Evolutionary conservation across 2,797 vertebrate species (phyloP), one percentile per base, ranked within the genome.

Genomic region (Sebastes hubbsi): DNA sequence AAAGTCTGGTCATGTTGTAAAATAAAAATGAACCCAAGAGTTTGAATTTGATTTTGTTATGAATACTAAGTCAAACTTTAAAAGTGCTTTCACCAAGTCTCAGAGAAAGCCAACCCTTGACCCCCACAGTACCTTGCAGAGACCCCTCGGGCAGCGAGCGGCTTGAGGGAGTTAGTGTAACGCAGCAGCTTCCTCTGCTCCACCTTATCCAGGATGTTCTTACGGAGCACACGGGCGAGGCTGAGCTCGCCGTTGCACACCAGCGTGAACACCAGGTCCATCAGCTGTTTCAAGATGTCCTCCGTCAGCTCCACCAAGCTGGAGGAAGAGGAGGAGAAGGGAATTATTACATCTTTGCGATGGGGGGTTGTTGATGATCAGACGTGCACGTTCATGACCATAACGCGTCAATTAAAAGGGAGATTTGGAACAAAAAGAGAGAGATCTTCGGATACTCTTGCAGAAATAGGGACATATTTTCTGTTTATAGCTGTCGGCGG

Each of bases 191-290:
- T 97, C 96, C 97, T 99, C 95, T 99, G 98, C 87, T 98, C 97
- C 87, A 98, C 97, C 88, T 99, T 99, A 61, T 99, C 98, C 34
- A 99, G 95, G 92, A 99, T 98, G 84, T 99, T 99, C 92, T 99
- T 99, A 25, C 98, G 96, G 67, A 99, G 94, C 73, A 99, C 98
- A 0, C 98, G 96, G 70, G 98, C 99, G 6, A 99, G 96, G 92
- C 98, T 99, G 76, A 99, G 98, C 91, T 99, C 98, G 11, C 99
- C 98, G 0, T 92, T 98, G 94, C 98, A 98, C 73, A 99, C 97
- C 82, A 99, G 89, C 16, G 96, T 95, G 89, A 99, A 99, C 65
- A 99, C 99, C 70, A 99, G 95, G 75, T 99, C 98, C 99, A 99
- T 99, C 78, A 99, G 95, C 94, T 99, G 96, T 90, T 97, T 97